Base-by-base conservation (phyloP, 2,113 vertebrate species). In the Oreocharis arfaki region DNA sequence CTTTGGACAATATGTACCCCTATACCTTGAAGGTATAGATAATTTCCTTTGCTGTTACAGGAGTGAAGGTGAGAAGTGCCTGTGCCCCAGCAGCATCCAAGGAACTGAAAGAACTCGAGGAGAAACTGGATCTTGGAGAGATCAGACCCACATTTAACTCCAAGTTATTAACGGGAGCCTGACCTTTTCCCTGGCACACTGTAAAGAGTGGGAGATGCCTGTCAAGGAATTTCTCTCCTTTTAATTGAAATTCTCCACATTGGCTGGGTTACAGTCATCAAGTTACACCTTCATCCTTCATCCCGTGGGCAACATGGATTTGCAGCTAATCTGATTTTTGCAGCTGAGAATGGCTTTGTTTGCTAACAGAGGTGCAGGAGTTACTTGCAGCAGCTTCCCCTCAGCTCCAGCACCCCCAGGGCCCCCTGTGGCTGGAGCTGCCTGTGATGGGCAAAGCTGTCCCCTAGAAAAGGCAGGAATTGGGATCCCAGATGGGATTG, bases 291-390 rank as follows among this genome's bases (percentile, higher is more conserved):
- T 91, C 41, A 22, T 27, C 19, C 80, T 77, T 37, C 13, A 13
- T 19, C 65, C 76, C 61, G 2, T 0, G 10, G 41, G 68, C 44
- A 71, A 22, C 6, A 2, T 0, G 5, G 11, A 46, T 49, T 53
- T 6, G 6, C 47, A 63, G 73, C n/a, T 23, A 26, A 57, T 28
- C 64, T 57, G 42, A 22, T 28, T 65, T 76, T n/a, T 49, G 59
- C 68, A 47, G 73, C 16, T 5, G 9, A 64, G 42, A 8, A 50
- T 2, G 7, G 8, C 35, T 68, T 26, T 26, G 39, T 17, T 93
- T 71, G 37, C 88, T 42, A 23, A 16, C 19, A 64, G 71, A 42
- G 22, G 20, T 8, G 42, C 33, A 75, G 75, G 32, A 3, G 2
- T 9, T 21, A 22, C 21, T 6, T 16, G 44, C 35, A 60, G 68